Percentiles rank a stretch among this genome's conserved stretches.
These are phyloP conservation scores for rabbit (Oryctolagus cuniculus) DNA, from an alignment of 2,113 vertebrate genomes.

Conservation along the genomic window mOryCun1.1 NC_091436.1:70100501-70101000, in stretches of 20 bases:
- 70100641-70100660: neutral
- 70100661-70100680: neutral
- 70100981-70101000: neutral
- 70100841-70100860: conserved; percentile 5
- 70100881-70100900: neutral
- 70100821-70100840: conserved; percentile 18
- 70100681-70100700: conserved; percentile 20
- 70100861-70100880: neutral
- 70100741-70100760: neutral
- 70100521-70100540: conserved; percentile 10
- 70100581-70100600: conserved; percentile 48
- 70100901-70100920: neutral
- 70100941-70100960: conserved; percentile 38
- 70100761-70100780: neutral
- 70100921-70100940: neutral
- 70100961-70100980: neutral
- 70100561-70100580: conserved; percentile 23
- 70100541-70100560: neutral
- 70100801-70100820: neutral
- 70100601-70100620: neutral
- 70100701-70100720: conserved; percentile 45
- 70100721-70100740: neutral
- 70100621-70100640: neutral
- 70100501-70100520: neutral
- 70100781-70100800: conserved; percentile 21